These are phyloP conservation scores for Merodon equestris DNA, from an alignment of 2,888 invertebrate genomes.

Conservation along the genomic window DNA sequence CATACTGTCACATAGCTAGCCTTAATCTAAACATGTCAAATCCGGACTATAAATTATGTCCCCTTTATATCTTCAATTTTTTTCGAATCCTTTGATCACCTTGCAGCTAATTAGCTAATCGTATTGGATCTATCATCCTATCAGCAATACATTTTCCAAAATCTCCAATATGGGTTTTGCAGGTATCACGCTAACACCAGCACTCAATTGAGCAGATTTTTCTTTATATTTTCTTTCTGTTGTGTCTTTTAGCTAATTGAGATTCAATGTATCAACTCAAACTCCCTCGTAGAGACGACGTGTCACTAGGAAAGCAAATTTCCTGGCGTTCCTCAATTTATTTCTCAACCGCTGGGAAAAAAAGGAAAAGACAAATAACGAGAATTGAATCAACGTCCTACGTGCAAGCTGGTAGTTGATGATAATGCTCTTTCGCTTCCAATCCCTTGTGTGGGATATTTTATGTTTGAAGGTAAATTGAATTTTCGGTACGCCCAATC, in stretches of 20 bases:
- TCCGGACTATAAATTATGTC: too few species aligned
- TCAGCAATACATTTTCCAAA: neutral
- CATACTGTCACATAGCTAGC: too few species aligned
- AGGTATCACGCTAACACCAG: too few species aligned
- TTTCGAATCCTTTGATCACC: too few species aligned
- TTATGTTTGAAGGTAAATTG: conserved; percentile 49
- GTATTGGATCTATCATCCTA: too few species aligned
- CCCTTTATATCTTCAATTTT: too few species aligned
- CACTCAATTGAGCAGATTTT: neutral
- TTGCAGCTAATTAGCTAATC: too few species aligned
- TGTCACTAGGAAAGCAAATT: conserved; percentile 18
- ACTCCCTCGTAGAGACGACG: neutral
- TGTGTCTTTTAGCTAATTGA: conserved; percentile 59
- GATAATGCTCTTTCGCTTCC: conserved; percentile 32
- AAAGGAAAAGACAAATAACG: conserved; percentile 9
- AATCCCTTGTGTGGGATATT: conserved; percentile 45
- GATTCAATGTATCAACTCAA: conserved; percentile 51
- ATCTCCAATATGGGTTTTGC: too few species aligned
- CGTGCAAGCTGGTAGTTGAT: conserved; percentile 29
- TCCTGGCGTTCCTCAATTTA: conserved; percentile 39
- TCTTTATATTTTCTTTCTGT: neutral
- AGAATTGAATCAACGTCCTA: conserved; percentile 19
- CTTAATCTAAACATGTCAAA: too few species aligned
- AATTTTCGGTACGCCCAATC: conserved; percentile 54
- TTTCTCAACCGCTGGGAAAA: conserved; percentile 20